Evolutionary conservation across 2,888 invertebrate species (phyloP).

Genomic region (Eupithecia dodoneata): DNA sequence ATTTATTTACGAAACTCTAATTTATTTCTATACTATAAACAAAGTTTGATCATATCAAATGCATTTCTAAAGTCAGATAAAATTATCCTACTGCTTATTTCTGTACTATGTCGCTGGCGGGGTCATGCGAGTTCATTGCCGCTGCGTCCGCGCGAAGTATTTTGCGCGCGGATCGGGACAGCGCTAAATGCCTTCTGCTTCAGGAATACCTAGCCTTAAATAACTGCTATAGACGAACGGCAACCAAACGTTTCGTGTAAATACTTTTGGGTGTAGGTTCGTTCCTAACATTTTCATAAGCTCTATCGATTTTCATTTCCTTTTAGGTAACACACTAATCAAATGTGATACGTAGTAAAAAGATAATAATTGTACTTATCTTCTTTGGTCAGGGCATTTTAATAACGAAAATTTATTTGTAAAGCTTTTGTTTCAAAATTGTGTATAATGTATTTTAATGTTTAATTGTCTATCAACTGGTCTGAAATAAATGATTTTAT

Average conservation of each 20-base stretch:
- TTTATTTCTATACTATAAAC: background rate
- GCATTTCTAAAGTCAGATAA: background rate
- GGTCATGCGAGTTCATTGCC: background rate
- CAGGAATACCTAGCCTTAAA: slow-evolving; percentile 3
- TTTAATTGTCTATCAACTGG: too few species aligned
- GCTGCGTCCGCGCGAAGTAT: background rate
- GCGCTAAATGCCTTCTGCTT: background rate
- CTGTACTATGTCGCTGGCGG: slow-evolving; percentile 1
- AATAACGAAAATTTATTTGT: background rate
- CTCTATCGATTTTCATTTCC: background rate
- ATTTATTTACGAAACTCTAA: too few species aligned
- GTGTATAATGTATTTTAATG: too few species aligned
- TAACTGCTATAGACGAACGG: slow-evolving; percentile 14
- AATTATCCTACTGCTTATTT: slow-evolving; percentile 1
- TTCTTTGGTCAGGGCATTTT: background rate
- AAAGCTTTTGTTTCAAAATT: background rate
- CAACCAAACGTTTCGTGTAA: slow-evolving; percentile 14
- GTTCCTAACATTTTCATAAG: background rate
- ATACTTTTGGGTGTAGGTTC: background rate
- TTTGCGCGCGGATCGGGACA: background rate
- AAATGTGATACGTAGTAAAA: background rate
- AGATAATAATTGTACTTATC: background rate
- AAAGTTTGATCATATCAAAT: background rate
- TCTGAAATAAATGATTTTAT: too few species aligned
- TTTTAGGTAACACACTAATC: background rate